Percentiles rank a stretch among this genome's conserved stretches.
These are phyloP conservation scores for Brachionus manjavacas DNA, from an alignment of 1,140 invertebrate genomes.

Conservation along the genomic window DNA sequence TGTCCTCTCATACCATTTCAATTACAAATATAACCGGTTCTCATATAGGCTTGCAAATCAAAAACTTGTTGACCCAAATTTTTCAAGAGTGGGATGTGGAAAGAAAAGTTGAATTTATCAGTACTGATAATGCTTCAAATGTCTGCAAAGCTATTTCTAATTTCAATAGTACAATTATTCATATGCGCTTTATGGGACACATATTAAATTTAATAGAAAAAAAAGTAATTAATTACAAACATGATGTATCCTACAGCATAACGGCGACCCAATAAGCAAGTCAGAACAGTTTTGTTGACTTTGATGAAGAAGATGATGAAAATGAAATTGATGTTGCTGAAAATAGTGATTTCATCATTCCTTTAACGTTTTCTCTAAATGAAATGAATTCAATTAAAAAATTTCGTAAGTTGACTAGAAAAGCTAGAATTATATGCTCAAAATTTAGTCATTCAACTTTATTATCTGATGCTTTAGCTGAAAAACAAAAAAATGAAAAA, in stretches of 20 bases:
- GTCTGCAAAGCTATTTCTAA: not conserved
- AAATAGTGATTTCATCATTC: too few relatives aligned
- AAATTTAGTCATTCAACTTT: not conserved
- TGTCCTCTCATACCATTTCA: not conserved
- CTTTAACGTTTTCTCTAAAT: too few relatives aligned
- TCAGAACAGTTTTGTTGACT: too few relatives aligned
- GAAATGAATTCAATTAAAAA: not conserved
- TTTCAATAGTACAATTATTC: too few relatives aligned
- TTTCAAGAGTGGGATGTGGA: not conserved
- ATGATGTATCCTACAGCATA: too few relatives aligned
- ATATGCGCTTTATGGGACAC: too few relatives aligned
- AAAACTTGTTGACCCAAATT: not conserved
- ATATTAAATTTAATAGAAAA: too few relatives aligned
- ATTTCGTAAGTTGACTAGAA: not conserved
- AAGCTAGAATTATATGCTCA: not conserved
- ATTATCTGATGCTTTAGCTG: too few relatives aligned
- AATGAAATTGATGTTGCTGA: too few relatives aligned
- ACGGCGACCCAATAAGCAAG: too few relatives aligned
- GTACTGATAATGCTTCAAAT: not conserved
- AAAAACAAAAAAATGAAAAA: not conserved
- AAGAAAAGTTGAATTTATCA: not conserved
- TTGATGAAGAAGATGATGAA: too few relatives aligned
- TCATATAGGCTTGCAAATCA: not conserved
- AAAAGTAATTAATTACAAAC: too few relatives aligned
- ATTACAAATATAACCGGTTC: not conserved